Evolutionary conservation across 2,888 invertebrate species (phyloP).

Genomic region (Sceliomorpha sp.): DNA sequence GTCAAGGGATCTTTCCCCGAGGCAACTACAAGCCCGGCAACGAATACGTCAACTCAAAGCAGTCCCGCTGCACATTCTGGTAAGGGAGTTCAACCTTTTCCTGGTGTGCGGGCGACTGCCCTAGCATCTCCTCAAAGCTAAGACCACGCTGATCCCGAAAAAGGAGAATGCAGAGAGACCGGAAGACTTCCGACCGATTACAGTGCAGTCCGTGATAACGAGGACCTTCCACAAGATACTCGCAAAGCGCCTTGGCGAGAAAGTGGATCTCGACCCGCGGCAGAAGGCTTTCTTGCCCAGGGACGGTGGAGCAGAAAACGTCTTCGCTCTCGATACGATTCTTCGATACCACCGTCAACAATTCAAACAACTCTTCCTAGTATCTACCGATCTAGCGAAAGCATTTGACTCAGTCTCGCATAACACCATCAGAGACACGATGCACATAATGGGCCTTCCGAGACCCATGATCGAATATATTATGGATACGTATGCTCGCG

Average conservation of each 20-base stretch:
- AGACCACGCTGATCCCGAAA: conserved; percentile 27
- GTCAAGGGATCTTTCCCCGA: no score
- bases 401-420: no score
- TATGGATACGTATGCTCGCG: no score
- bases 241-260: conserved; percentile 17
- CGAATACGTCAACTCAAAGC: no score
- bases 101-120: conserved; percentile 6
- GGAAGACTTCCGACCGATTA: conserved; percentile 1
- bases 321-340: no score
- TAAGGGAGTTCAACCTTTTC: conserved; percentile 16
- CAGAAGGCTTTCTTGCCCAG: conserved; percentile 44
- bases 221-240: conserved; percentile 44
- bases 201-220: conserved; percentile 15
- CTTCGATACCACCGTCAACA: no score
- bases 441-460: conserved; percentile 1
- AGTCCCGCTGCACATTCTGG: conserved; percentile 24
- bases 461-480: no score
- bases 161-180: neutral
- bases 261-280: conserved; percentile 26
- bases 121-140: conserved; percentile 63
- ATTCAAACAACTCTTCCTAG: no score
- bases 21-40: no score
- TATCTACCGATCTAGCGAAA: no score
- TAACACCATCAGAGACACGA: neutral
- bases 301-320: conserved; percentile 57